These are phyloP conservation scores for Ellobium chinense DNA, from an alignment of 2,888 invertebrate species.

Conservation along the genomic window DNA sequence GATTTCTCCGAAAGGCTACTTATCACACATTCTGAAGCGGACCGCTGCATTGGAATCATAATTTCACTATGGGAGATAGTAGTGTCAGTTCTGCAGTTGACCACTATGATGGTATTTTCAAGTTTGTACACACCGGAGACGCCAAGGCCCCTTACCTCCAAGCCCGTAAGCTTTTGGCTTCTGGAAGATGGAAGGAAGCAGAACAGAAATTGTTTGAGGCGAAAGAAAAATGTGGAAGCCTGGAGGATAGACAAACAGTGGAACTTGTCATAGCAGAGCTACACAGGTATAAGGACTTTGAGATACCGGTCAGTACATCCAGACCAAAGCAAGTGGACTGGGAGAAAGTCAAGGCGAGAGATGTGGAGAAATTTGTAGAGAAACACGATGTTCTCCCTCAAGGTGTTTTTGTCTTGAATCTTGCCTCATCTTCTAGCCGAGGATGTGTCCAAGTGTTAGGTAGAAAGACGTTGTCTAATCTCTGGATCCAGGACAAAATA, in stretches of 20 bases:
- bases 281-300: conserved; percentile 47
- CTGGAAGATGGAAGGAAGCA: conserved; percentile 50
- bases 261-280: conserved; percentile 52
- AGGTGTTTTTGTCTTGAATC: conserved; percentile 58
- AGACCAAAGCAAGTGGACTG: conserved; percentile 44
- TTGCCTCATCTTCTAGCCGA: conserved; percentile 48
- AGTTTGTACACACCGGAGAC: conserved; percentile 55
- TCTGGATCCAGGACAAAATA: conserved; percentile 57
- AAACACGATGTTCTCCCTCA: conserved; percentile 54
- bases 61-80: not conserved
- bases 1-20: no score
- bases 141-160: conserved; percentile 52
- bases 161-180: conserved; percentile 50
- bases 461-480: conserved; percentile 59
- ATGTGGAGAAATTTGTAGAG: conserved; percentile 50
- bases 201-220: conserved; percentile 48
- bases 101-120: conserved; percentile 64
- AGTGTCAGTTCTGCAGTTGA: conserved; percentile 56
- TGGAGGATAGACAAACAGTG: conserved; percentile 54
- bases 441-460: conserved; percentile 52
- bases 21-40: not conserved
- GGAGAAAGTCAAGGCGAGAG: conserved; percentile 48
- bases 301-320: conserved; percentile 42
- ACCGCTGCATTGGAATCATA: not conserved
- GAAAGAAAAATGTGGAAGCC: conserved; percentile 26